phyloP scores from a whole-genome alignment of 2,113 vertebrate genomes.

The Furnarius figulus region DNA sequence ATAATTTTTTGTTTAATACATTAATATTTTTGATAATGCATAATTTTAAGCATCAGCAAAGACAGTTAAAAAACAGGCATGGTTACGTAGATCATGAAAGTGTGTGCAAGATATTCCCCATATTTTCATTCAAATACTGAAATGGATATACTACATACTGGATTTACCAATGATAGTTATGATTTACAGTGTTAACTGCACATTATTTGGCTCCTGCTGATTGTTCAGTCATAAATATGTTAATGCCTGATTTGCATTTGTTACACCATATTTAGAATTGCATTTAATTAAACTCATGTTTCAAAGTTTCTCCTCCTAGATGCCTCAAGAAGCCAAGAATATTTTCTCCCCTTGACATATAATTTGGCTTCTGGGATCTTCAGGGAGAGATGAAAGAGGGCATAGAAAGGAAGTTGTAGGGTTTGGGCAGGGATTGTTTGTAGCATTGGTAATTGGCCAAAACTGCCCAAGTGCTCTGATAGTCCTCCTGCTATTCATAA shows the following conservation, averaged over 20 bases:
- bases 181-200: neutral
- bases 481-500: neutral
- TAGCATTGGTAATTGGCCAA: neutral
- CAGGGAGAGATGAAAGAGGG: neutral
- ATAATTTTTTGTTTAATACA: neutral
- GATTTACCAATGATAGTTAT: neutral
- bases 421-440: neutral
- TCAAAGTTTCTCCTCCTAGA: neutral
- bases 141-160: neutral
- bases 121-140: neutral
- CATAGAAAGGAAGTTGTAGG: neutral
- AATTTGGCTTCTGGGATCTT: slow-evolving; percentile 5
- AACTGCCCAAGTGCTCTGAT: neutral
- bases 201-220: neutral
- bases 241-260: slow-evolving; percentile 29
- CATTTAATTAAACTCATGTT: slow-evolving; percentile 9
- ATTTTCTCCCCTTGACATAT: slow-evolving; percentile 5
- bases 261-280: neutral
- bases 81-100: neutral
- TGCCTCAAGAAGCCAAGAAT: slow-evolving; percentile 8
- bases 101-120: neutral
- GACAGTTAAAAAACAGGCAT: neutral
- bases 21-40: neutral
- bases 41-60: neutral
- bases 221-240: slow-evolving; percentile 1